Evolutionary conservation across 2,113 vertebrate genomes (phyloP), one percentile per base, ranked within the genome.

Genomic region (Tringa solitaria): DNA sequence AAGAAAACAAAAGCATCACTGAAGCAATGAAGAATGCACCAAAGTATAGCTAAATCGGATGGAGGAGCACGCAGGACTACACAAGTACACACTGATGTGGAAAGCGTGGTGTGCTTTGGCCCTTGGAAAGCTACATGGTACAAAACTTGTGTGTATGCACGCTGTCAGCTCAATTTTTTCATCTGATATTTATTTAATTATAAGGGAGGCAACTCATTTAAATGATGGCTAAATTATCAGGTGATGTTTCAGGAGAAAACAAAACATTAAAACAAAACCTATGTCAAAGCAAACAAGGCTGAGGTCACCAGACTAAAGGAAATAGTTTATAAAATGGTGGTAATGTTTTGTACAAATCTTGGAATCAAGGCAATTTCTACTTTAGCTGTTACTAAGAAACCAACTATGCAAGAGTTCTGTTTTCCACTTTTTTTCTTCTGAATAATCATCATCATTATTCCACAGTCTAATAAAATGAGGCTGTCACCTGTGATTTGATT

Each of bases 81-180:
- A 5, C 3, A 18, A 12, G n/a, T 13, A 7, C 0, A 2, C 10
- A 2, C 28, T 50, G 57, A 30, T 11, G 7, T 9, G 27, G 24
- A 28, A 23, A 74, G 22, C 19, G 39, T 3, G 3, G 26, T 13
- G n/a, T 35, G 32, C 54, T 50, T 21, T 32, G 14, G 33, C 19
- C 54, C 45, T 48, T 37, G 14, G 26, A 73, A 73, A 64, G 15
- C 14, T 33, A 14, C 22, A 2, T 2, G 45, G 3, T 4, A 3
- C 3, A 4, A 6, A 41, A 43, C 21, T 32, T 9, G 4, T 3
- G 8, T 1, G 7, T 14, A 8, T 5, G 30, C 14, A 26, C n/a
- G 13, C n/a, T 39, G 4, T 12, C 14, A 5, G 4, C n/a, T 81
- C 32, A 6, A 5, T 16, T 37, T 43, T 9, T 18, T 5, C 21